Conservation (phyloP, 2,888 invertebrate species). For the Caenorhabditis sulstoni region DNA sequence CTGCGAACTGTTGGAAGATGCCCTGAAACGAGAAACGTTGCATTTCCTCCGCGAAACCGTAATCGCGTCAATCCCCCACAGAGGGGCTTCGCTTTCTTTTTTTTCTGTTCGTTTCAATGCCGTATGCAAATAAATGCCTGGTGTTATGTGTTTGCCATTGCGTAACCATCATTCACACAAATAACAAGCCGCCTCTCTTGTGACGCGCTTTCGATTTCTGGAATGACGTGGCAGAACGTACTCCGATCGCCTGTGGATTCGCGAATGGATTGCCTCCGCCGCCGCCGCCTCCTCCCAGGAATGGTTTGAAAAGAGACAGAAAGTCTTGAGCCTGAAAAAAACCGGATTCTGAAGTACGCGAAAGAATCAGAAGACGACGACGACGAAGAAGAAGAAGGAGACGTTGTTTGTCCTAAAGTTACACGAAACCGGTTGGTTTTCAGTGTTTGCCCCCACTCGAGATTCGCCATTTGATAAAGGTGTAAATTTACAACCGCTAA, state of each 20-base stretch:
- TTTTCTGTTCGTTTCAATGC: slow-evolving; percentile 45
- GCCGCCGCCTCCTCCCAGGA: slow-evolving; percentile 66
- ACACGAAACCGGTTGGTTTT: slow-evolving; percentile 4
- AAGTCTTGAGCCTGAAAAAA: slow-evolving; percentile 72
- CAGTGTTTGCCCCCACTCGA: neutral
- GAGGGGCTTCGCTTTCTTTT: slow-evolving; percentile 7
- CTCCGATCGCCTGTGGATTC: slow-evolving; percentile 59
- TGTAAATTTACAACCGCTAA: neutral
- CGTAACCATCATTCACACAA: slow-evolving; percentile 31
- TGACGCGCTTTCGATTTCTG: slow-evolving; percentile 12
- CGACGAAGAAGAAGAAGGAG: too few relatives aligned
- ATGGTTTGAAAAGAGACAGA: slow-evolving; percentile 71
- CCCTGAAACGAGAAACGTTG: slow-evolving; percentile 51
- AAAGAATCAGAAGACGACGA: too few relatives aligned
- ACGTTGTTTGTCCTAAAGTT: neutral
- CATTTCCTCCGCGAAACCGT: neutral
- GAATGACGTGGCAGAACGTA: slow-evolving; percentile 20
- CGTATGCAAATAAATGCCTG: slow-evolving; percentile 30
- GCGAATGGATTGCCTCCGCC: slow-evolving; percentile 58
- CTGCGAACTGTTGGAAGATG: slow-evolving; percentile 64
- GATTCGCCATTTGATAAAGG: neutral
- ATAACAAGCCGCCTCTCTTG: neutral
- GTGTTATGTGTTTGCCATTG: slow-evolving; percentile 30
- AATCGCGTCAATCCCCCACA: slow-evolving; percentile 12
- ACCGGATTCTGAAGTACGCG: too few relatives aligned